Evolutionary conservation across 2,888 invertebrate species (phyloP).

Genomic region (Seira musarum): DNA sequence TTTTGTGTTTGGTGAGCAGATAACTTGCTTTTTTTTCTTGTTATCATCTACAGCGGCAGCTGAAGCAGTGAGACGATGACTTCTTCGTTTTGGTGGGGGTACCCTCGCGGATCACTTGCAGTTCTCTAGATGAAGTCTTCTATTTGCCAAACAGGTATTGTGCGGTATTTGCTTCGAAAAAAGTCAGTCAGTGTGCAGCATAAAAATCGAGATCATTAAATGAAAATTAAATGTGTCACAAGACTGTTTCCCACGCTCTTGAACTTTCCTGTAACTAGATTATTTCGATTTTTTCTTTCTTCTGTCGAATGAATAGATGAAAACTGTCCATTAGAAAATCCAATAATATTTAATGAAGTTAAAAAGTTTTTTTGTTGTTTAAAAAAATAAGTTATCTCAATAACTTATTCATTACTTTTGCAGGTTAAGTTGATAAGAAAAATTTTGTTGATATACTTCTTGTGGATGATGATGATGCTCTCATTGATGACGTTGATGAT

Average conservation of each 20-base stretch:
- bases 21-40: slow-evolving; percentile 14
- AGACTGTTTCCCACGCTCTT: slow-evolving; percentile 64
- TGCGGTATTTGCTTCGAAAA: neutral
- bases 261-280: slow-evolving; percentile 44
- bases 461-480: slow-evolving; percentile 1
- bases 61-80: neutral
- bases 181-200: slow-evolving; percentile 49
- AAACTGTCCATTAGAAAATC: slow-evolving; percentile 7
- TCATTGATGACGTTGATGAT: neutral
- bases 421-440: neutral
- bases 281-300: slow-evolving; percentile 9
- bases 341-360: slow-evolving; percentile 24
- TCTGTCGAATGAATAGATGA: slow-evolving; percentile 29
- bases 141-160: slow-evolving; percentile 45
- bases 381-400: neutral
- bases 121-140: too few species aligned
- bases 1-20: slow-evolving; percentile 3
- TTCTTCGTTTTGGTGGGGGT: too few species aligned
- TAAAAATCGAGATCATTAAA: slow-evolving; percentile 53
- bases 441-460: slow-evolving; percentile 1
- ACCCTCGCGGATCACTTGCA: too few species aligned
- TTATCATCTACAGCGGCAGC: neutral
- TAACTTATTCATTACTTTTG: slow-evolving; percentile 4
- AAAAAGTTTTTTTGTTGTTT: neutral
- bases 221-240: slow-evolving; percentile 60